Base-by-base conservation (phyloP, 2,888 invertebrate genomes). In the Cephalotes varians region DNA sequence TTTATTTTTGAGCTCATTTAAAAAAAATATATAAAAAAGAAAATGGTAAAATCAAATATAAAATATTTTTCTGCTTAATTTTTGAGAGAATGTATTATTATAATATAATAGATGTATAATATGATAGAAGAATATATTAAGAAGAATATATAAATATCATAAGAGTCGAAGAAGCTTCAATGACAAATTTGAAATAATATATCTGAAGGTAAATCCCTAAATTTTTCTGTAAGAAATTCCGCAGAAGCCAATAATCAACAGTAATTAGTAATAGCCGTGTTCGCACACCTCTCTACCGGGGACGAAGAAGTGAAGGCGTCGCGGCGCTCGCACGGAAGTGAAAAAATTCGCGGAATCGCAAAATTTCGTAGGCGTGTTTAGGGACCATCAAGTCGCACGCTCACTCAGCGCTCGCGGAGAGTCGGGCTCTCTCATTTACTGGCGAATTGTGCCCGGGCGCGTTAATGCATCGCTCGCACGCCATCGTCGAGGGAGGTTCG, bases 291-390 rank as follows among this genome's bases (percentile, higher is more conserved):
- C 25, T 37, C 37, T 12, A 31, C 25, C 0, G 21, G 37, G 10
- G 2, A 25, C 21, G 31, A 34, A 56, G 40, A 65, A 31, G 21
- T 18, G 21, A 44, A 69, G 34, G 77, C 56, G 77, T 69, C 77
- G 77, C 77, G 69, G 28, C 69, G 56, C 56, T 47, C 69, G 69
- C 77, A 79, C 77, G 77, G 77, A 79, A 79, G 69, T 79, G 56
- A 79, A 83, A 92, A 93, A 92, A 90, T 93, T 93, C 92, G 91
- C 88, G 90, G 92, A 93, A 93, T 91, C 91, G 91, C 87, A 86
- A 92, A 93, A 93, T 93, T 93, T 93, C 87, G 88, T 88, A 92
- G 92, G 93, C 93, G 93, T 93, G 93, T 92, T 91, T 93, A 92
- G 89, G 91, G 91, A 92, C 92, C 91, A 93, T 93, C 93, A 93